Percentiles rank a stretch among this genome's conserved stretches.
Conservation (phyloP, 2,888 invertebrate species). For the Coecobrya sp. region DNA sequence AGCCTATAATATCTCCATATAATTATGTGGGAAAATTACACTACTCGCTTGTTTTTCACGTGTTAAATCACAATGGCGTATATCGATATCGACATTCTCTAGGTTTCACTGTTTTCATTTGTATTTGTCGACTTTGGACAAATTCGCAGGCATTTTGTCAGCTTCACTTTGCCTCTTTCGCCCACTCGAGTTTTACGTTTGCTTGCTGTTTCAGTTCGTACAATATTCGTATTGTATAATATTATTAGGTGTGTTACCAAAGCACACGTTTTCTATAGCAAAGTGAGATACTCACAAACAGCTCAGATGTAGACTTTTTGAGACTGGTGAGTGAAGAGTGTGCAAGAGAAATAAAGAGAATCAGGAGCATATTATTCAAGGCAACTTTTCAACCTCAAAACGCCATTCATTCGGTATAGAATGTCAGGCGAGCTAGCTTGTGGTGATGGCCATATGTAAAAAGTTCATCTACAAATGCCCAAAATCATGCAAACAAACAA, state of each 20-base stretch:
- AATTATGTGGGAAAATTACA: slow-evolving; percentile 11
- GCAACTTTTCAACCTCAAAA: slow-evolving; percentile 79
- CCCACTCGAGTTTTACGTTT: not conserved
- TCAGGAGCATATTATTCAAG: slow-evolving; percentile 23
- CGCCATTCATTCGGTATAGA: slow-evolving; percentile 69
- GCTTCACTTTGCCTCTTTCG: not conserved
- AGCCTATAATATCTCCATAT: not conserved
- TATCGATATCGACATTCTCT: not conserved
- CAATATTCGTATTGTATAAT: not conserved
- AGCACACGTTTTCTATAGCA: not conserved
- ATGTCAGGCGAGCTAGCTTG: slow-evolving; percentile 62
- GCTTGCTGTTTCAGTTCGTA: not conserved
- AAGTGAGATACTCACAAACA: not conserved
- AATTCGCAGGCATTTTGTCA: not conserved
- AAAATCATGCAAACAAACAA: slow-evolving; percentile 60
- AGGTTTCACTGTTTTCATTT: not conserved
- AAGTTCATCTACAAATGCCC: slow-evolving; percentile 53
- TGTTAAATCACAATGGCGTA: slow-evolving; percentile 35
- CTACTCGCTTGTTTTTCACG: slow-evolving; percentile 15
- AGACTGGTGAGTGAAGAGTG: not conserved
- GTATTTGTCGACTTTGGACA: slow-evolving; percentile 12
- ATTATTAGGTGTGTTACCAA: slow-evolving; percentile 20
- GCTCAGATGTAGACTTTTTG: slow-evolving; percentile 8
- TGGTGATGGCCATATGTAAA: slow-evolving; percentile 48
- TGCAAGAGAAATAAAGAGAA: slow-evolving; percentile 2